A percentile compares a stretch with the other conserved stretches of the same genome.
Conservation (phyloP, 2,113 vertebrate species). For the Chunga burmeisteri region DNA sequence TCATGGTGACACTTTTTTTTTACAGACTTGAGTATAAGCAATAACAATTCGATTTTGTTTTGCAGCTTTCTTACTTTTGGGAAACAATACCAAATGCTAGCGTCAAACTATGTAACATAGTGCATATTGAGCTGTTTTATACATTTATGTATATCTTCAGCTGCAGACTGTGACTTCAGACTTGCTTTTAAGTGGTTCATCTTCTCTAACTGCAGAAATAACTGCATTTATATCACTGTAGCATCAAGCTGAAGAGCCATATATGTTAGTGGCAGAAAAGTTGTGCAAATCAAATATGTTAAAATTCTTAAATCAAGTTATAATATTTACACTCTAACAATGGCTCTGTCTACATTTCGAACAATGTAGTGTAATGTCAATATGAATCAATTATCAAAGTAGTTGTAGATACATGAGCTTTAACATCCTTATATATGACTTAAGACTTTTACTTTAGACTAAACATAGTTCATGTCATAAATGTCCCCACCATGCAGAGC, state of each 20-base stretch:
- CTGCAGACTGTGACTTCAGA: not conserved
- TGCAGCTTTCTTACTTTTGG: not conserved
- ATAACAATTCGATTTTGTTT: not conserved
- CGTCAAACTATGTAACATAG: not conserved
- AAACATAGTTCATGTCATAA: not conserved
- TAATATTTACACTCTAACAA: not conserved
- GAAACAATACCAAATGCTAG: not conserved
- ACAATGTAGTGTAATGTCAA: not conserved
- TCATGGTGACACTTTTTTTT: not conserved
- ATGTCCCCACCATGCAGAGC: not conserved
- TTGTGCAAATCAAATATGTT: not conserved
- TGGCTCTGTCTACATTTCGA: not conserved
- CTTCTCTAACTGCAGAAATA: not conserved
- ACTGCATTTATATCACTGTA: not conserved
- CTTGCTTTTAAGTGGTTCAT: not conserved
- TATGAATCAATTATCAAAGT: not conserved
- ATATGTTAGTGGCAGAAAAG: not conserved
- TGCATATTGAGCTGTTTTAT: not conserved
- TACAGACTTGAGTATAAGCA: not conserved
- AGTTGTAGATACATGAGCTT: not conserved
- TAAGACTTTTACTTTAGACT: not conserved
- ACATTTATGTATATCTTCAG: not conserved
- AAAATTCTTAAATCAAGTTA: not conserved
- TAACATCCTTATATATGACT: not conserved
- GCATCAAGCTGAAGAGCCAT: not conserved